Conservation (phyloP, 2,888 invertebrate species). For the Darwinula stevensoni region DNA sequence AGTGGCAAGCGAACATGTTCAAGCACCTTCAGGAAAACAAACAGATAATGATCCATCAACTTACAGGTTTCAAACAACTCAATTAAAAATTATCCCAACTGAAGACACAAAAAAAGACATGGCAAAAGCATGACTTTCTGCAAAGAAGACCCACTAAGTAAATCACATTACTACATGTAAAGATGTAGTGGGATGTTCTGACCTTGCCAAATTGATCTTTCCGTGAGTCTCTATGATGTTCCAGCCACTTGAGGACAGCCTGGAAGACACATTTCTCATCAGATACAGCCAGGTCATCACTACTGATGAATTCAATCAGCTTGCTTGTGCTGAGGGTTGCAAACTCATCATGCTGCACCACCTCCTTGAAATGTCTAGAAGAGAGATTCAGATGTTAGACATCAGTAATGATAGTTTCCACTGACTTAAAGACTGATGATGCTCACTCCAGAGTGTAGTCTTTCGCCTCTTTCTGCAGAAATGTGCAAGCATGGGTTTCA, state of each 20-base stretch:
- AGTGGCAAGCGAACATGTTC: constrained; percentile 20
- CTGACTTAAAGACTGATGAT: not conserved
- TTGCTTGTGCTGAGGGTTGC: constrained; percentile 16
- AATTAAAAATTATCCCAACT: too few species aligned
- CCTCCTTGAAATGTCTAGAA: constrained; percentile 15
- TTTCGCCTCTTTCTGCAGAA: constrained; percentile 18
- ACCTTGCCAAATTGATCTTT: constrained; percentile 15
- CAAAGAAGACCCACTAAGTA: too few species aligned
- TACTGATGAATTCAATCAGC: constrained; percentile 19
- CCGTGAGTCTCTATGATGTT: constrained; percentile 14
- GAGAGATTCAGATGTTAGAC: constrained; percentile 1
- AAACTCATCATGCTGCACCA: constrained; percentile 17
- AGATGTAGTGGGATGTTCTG: too few species aligned
- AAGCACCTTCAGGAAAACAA: constrained; percentile 13
- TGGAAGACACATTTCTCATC: constrained; percentile 21
- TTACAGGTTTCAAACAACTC: too few species aligned
- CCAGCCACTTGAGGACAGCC: constrained; percentile 19
- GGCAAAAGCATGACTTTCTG: too few species aligned
- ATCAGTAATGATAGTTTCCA: constrained; percentile 1
- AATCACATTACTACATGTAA: too few species aligned
- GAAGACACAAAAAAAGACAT: too few species aligned
- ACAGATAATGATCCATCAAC: constrained; percentile 2
- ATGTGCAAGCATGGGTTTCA: constrained; percentile 19
- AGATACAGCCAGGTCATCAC: constrained; percentile 19
- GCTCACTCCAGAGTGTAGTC: constrained; percentile 16